phyloP scores from a whole-genome alignment of 2,888 invertebrate species.

The Lamellibrachia satsuma region DNA sequence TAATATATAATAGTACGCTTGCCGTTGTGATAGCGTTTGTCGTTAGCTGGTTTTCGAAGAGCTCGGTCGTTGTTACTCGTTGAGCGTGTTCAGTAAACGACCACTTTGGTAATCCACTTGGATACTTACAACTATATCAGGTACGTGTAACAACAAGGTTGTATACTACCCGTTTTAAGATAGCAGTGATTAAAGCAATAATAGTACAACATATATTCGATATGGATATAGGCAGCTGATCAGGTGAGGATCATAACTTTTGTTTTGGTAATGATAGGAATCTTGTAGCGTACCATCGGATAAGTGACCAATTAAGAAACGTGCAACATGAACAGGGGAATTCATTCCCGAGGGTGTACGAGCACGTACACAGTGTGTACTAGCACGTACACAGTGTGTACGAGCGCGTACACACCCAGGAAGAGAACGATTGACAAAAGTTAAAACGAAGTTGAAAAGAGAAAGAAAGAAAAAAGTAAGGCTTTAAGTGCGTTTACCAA shows the following conservation, averaged over 20 bases:
- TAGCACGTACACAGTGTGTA: not conserved
- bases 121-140: not conserved
- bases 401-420: too few species aligned
- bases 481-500: not conserved
- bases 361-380: not conserved
- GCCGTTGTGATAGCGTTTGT: not conserved
- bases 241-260: not conserved
- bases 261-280: not conserved
- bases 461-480: not conserved
- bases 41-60: not conserved
- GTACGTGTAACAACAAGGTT: not conserved
- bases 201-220: not conserved
- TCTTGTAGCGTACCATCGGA: not conserved
- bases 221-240: not conserved
- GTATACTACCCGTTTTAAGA: too few species aligned
- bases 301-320: not conserved
- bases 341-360: not conserved
- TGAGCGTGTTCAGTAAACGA: not conserved
- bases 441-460: not conserved
- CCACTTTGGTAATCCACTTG: not conserved
- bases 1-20: not conserved
- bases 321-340: not conserved
- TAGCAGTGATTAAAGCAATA: not conserved
- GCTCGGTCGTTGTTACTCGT: not conserved
- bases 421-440: too few species aligned